A percentile compares a stretch with the other conserved stretches of the same genome.
phyloP scores from a whole-genome alignment of 2,797 vertebrate genomes.

The Lepilemur septentrionalis region DNA sequence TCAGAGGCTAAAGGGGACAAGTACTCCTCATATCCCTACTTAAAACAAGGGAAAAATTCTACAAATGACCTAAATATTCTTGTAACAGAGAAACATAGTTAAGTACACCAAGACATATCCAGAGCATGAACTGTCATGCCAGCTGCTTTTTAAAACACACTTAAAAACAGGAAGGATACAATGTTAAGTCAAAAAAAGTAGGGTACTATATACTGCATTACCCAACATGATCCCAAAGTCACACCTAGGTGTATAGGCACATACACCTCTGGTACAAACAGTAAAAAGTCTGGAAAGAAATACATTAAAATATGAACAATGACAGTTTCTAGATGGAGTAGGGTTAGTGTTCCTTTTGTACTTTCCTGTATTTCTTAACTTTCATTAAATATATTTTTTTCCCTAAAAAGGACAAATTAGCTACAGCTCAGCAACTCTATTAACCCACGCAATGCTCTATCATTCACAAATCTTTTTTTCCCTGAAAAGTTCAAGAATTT shows the following conservation, averaged over 20 bases:
- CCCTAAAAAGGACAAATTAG: background rate
- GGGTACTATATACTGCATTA: background rate
- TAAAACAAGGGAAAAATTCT: background rate
- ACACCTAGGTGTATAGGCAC: background rate
- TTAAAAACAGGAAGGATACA: background rate
- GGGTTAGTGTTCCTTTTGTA: background rate
- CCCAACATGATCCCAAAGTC: background rate
- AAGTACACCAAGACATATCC: background rate
- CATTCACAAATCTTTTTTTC: background rate
- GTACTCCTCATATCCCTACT: background rate
- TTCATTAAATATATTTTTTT: background rate
- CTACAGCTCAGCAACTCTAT: background rate
- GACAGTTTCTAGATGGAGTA: background rate
- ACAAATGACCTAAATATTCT: background rate
- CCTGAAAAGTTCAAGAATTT: constrained; percentile 17
- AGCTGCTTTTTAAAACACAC: background rate
- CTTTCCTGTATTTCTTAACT: background rate
- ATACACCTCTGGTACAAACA: background rate
- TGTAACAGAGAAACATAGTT: background rate
- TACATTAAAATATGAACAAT: background rate
- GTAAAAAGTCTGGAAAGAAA: background rate
- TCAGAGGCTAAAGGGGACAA: background rate
- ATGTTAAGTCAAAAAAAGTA: background rate
- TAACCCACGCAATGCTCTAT: background rate
- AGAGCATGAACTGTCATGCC: background rate